A percentile compares a stretch with the other conserved stretches of the same genome.
These are phyloP conservation scores for Tetragnatha versicolor DNA, from an alignment of 1,140 invertebrate genomes.

Conservation along the genomic window DNA sequence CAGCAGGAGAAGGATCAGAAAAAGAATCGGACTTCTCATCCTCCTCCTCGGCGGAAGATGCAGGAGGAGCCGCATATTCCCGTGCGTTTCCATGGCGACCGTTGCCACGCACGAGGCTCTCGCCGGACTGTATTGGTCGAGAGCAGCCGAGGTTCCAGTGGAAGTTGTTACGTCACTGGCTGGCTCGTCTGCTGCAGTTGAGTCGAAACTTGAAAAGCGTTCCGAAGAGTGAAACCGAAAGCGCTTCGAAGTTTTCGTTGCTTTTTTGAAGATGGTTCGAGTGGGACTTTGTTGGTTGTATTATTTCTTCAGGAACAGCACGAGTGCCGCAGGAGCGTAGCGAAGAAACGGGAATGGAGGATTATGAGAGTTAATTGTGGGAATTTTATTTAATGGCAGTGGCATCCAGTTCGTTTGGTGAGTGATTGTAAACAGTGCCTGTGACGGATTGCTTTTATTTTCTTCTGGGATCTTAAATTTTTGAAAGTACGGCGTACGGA, in stretches of 20 bases:
- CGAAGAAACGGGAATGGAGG: too few species aligned
- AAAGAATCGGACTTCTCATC: neutral
- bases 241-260: too few species aligned
- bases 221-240: neutral
- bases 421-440: constrained; percentile 9
- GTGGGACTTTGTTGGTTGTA: neutral
- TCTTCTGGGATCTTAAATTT: too few species aligned
- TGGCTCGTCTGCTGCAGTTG: constrained; percentile 22
- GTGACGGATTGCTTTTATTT: neutral
- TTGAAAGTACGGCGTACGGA: too few species aligned
- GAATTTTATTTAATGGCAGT: constrained; percentile 19
- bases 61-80: neutral
- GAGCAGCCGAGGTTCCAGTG: neutral
- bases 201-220: neutral
- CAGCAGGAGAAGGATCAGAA: neutral
- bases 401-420: constrained; percentile 12
- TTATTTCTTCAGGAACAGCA: neutral
- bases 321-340: neutral
- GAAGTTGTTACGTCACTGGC: constrained; percentile 30
- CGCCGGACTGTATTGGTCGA: constrained; percentile 18
- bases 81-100: constrained; percentile 8
- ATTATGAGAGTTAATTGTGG: neutral
- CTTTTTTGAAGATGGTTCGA: neutral
- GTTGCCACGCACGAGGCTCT: neutral
- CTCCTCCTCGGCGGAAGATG: neutral